A percentile compares a stretch with the other conserved stretches of the same genome.
These are phyloP conservation scores for Bos indicus DNA, from an alignment of 2,113 vertebrate genomes.

Conservation along the genomic window DNA sequence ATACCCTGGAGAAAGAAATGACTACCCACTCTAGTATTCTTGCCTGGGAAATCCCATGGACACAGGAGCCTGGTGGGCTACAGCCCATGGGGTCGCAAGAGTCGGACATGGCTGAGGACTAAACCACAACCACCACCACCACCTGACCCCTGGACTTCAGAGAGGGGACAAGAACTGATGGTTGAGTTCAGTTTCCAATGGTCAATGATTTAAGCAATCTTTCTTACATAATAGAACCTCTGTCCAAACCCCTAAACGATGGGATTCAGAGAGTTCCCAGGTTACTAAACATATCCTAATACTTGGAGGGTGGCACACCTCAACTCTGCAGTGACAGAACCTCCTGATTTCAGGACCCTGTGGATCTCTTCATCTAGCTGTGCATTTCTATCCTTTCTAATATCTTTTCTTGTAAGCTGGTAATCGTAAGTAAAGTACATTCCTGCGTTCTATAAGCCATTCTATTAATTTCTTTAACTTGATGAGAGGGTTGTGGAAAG, in stretches of 20 bases:
- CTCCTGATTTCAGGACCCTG: not conserved
- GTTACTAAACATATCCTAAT: not conserved
- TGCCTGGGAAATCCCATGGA: not conserved
- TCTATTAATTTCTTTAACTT: not conserved
- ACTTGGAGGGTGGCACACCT: not conserved
- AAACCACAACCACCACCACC: not conserved
- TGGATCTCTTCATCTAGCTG: not conserved
- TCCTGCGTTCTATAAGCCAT: not conserved
- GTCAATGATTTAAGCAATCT: not conserved
- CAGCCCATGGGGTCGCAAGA: not conserved
- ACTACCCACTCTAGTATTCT: not conserved
- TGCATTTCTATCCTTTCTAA: not conserved
- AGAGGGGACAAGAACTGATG: not conserved
- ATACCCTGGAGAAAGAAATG: not conserved
- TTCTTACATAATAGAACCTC: not conserved
- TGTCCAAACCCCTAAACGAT: too few relatives aligned
- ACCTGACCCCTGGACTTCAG: not conserved
- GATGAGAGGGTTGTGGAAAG: not conserved
- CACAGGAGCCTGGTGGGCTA: not conserved
- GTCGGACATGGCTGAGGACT: not conserved
- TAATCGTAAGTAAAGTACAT: not conserved
- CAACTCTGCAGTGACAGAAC: not conserved
- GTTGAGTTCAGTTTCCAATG: not conserved
- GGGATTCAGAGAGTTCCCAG: not conserved
- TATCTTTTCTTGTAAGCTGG: not conserved